phyloP scores from a whole-genome alignment of 1,140 invertebrate genomes.

The Dendroctonus valens region DNA sequence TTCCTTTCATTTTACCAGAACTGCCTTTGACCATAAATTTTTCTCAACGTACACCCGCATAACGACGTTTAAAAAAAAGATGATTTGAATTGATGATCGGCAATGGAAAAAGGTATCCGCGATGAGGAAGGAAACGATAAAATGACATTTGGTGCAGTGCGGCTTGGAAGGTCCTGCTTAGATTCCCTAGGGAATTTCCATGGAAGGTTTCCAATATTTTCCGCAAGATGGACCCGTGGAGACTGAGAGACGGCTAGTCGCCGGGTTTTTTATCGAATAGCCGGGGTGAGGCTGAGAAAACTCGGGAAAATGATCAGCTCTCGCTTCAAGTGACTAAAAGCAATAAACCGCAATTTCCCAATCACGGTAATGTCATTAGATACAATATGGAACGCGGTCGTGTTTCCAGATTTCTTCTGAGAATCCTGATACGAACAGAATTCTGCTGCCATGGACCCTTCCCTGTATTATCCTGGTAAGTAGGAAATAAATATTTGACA shows the following conservation, averaged over 20 bases:
- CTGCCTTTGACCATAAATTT: too few species aligned
- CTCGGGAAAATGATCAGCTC: conserved; percentile 20
- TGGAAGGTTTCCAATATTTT: too few species aligned
- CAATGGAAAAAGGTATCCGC: too few species aligned
- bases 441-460: conserved; percentile 4
- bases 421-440: conserved; percentile 4
- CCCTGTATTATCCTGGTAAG: conserved; percentile 26
- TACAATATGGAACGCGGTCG: conserved; percentile 19
- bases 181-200: too few species aligned
- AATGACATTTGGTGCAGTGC: too few species aligned
- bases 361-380: conserved; percentile 18
- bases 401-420: conserved; percentile 10
- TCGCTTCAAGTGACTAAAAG: conserved; percentile 11
- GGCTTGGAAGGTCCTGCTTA: too few species aligned
- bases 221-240: too few species aligned
- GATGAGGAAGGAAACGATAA: too few species aligned
- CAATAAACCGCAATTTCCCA: neutral
- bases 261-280: conserved; percentile 20
- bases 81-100: too few species aligned
- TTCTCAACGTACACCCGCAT: too few species aligned
- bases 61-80: too few species aligned
- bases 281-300: conserved; percentile 27
- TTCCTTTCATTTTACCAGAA: too few species aligned
- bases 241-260: neutral
- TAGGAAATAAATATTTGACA: conserved; percentile 12